Conservation (phyloP, 2,888 invertebrate genomes). For the Physocephala rufipes region DNA sequence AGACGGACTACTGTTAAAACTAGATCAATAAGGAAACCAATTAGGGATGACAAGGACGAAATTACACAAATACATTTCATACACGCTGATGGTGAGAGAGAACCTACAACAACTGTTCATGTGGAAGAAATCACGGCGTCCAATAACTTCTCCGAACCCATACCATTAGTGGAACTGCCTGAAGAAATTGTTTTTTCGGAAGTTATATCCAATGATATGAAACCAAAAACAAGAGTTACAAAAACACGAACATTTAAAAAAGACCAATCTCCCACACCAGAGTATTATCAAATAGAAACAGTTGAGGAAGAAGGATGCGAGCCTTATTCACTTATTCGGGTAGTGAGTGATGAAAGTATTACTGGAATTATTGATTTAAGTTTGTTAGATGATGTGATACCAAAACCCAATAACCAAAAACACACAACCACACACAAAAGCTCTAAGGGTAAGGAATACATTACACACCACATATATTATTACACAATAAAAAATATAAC, state of each 20-base stretch:
- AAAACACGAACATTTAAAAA: constrained; percentile 67
- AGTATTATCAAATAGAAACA: constrained; percentile 67
- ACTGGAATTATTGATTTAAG: constrained; percentile 62
- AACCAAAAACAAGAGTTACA: constrained; percentile 60
- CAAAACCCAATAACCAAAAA: constrained; percentile 52
- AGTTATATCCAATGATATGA: constrained; percentile 58
- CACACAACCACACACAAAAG: constrained; percentile 55
- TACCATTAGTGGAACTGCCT: constrained; percentile 59
- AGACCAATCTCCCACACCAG: constrained; percentile 57
- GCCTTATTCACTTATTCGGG: constrained; percentile 64
- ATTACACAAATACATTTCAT: constrained; percentile 64
- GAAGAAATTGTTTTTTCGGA: constrained; percentile 60
- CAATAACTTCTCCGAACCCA: constrained; percentile 49
- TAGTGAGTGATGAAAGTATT: constrained; percentile 62
- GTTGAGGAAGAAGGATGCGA: constrained; percentile 67
- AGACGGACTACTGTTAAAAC: constrained; percentile 59
- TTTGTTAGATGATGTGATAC: constrained; percentile 58
- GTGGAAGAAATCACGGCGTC: constrained; percentile 58
- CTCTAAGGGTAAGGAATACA: constrained; percentile 58
- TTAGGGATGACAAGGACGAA: constrained; percentile 62
- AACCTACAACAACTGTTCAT: constrained; percentile 57
- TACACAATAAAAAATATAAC: too few relatives aligned
- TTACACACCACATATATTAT: constrained; percentile 35
- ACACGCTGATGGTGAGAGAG: constrained; percentile 57
- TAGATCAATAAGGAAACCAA: constrained; percentile 61